phyloP scores from a whole-genome alignment of 1,140 invertebrate genomes.

The Palaemon carinicauda region DNA sequence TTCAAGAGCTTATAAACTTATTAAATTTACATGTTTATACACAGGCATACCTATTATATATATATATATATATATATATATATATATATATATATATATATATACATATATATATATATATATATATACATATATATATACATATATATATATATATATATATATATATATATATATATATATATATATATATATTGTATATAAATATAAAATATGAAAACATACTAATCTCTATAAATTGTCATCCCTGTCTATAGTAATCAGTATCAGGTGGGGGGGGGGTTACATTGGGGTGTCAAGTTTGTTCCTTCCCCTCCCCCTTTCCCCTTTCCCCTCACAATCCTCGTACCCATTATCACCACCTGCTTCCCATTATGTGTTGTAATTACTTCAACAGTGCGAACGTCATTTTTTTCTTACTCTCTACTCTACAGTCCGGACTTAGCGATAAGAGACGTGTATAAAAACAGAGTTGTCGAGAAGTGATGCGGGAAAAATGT shows the following conservation, averaged over 20 bases:
- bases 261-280: too few relatives aligned
- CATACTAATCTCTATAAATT: too few relatives aligned
- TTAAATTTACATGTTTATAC: too few relatives aligned
- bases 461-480: too few relatives aligned
- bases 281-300: too few relatives aligned
- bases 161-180: too few relatives aligned
- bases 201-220: too few relatives aligned
- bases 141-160: not conserved
- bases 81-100: slow-evolving; percentile 2
- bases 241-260: too few relatives aligned
- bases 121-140: not conserved
- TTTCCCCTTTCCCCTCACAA: not conserved
- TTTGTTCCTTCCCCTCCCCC: not conserved
- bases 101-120: not conserved
- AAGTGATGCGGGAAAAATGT: too few relatives aligned
- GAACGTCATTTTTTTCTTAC: not conserved
- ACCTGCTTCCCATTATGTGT: not conserved
- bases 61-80: slow-evolving; percentile 2
- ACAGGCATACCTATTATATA: not conserved
- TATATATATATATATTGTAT: too few relatives aligned
- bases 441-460: too few relatives aligned
- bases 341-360: not conserved
- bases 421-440: not conserved
- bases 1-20: too few relatives aligned
- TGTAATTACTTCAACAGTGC: not conserved